Percentiles rank a stretch among this genome's conserved stretches.
phyloP scores from a whole-genome alignment of 2,797 vertebrate species.

The Myiotriccus ornatus region DNA sequence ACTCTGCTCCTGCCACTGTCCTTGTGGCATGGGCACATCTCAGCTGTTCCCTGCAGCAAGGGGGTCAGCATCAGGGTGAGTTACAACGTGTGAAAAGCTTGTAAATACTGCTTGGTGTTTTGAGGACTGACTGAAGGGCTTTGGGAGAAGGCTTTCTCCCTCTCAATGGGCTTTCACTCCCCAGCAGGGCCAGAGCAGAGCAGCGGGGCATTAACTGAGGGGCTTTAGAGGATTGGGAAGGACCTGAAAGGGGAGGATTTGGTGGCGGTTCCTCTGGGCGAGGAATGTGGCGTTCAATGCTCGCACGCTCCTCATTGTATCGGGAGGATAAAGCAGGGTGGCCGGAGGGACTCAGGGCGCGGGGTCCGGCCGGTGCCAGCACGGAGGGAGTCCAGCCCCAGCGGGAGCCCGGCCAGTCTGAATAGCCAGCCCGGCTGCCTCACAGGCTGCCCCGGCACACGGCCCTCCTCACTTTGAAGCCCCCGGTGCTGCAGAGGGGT shows the following conservation, averaged over 20 bases:
- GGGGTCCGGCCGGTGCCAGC: not conserved
- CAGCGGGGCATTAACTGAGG: not conserved
- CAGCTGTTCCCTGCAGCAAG: not conserved
- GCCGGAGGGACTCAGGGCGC: not conserved
- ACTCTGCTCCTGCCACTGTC: not conserved
- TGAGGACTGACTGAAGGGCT: not conserved
- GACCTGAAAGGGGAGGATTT: not conserved
- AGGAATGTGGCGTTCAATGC: not conserved
- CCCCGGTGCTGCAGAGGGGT: not conserved
- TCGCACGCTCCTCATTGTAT: not conserved
- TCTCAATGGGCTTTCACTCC: slow-evolving; percentile 1
- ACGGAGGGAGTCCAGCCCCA: not conserved
- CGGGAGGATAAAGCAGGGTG: not conserved
- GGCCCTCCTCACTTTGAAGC: slow-evolving; percentile 31
- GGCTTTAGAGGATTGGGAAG: slow-evolving; percentile 8
- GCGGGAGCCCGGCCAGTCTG: not conserved
- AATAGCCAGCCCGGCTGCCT: not conserved
- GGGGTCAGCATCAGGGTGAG: accelerated
- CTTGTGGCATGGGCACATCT: not conserved
- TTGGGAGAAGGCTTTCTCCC: not conserved
- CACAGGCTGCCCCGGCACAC: not conserved
- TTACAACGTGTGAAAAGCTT: not conserved
- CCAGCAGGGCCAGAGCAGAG: not conserved
- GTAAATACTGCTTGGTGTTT: not conserved
- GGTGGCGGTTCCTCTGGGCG: not conserved